Evolutionary conservation across 2,797 vertebrate species (phyloP), one percentile per base, ranked within the genome.

Genomic region (Lepidocolaptes lacrymiger): DNA sequence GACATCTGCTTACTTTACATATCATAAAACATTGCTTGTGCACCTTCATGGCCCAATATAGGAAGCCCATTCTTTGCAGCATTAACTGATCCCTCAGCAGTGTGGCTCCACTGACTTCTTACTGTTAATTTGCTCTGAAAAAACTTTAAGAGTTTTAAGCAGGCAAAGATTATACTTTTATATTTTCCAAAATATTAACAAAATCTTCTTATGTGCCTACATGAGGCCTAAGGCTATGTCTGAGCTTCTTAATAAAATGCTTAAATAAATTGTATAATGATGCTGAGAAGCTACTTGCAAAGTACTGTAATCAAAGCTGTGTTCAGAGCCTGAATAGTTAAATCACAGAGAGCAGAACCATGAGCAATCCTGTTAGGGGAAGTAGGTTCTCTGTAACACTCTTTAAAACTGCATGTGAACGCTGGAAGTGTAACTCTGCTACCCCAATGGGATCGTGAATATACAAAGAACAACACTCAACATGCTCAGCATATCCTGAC

Each of bases 161-260:
- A 51, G 84, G 52, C 78, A 85, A 97, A 96, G 86, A 94, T 93
- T 95, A 94, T 58, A 72, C 34, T 89, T 87, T n/a, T 85, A 52
- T 94, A 64, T 87, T 96, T 97, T 96, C 81, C 49, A 74, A 94
- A 96, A 96, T 93, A 92, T 87, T 95, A 96, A 83, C 75, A 81
- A 95, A 96, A 96, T 96, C 96, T 95, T 92, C 90, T 97, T 96
- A 96, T 44, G 28, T 74, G 88, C 81, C 90, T 93, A 93, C 91
- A 77, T 58, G 68, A 92, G 86, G 82, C 92, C 93, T 87, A 91
- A 93, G 92, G 91, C 92, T 94, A 92, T 72, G 84, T 91, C 92
- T 97, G 94, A 96, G 77, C 92, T 91, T 91, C 84, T 95, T 96
- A 96, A 89, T 91, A 82, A 95, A 95, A 82, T 73, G 44, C 71